These are phyloP conservation scores for Agapornis roseicollis DNA, from an alignment of 2,113 vertebrate genomes.

Conservation along the genomic window DNA sequence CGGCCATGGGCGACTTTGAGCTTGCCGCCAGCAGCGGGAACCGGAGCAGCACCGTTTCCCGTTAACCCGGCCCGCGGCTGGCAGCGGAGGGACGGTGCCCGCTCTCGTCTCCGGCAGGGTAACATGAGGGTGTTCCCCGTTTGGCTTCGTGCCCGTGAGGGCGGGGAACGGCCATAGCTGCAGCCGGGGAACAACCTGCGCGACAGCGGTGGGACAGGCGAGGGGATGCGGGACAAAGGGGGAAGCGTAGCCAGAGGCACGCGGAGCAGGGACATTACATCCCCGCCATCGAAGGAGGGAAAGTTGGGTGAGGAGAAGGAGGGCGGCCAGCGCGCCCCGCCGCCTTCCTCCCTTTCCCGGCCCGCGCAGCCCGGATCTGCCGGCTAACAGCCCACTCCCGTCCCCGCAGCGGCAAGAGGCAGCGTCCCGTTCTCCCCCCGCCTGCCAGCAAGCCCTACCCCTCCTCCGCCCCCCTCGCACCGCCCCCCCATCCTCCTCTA, in stretches of 20 bases:
- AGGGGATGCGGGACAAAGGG: not conserved
- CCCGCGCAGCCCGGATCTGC: not conserved
- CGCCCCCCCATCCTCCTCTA: not conserved
- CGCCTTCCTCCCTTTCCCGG: too few relatives aligned
- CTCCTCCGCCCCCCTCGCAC: not conserved
- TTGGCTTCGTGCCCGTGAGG: not conserved
- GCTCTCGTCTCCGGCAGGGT: not conserved
- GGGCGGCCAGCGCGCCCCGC: not conserved
- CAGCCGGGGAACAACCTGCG: not conserved
- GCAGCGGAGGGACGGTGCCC: not conserved
- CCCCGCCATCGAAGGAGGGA: not conserved
- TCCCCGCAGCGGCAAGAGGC: not conserved
- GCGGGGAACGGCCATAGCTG: not conserved
- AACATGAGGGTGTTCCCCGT: not conserved
- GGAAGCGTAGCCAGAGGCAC: not conserved
- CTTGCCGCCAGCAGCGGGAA: not conserved
- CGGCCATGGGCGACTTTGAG: not conserved
- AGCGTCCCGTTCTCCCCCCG: not conserved
- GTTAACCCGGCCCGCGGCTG: not conserved
- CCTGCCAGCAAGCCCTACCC: not conserved
- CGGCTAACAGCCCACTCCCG: not conserved
- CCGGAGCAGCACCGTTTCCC: not conserved
- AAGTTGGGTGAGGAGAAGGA: slow-evolving; percentile 5
- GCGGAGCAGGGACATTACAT: not conserved
- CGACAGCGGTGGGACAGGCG: not conserved